These are phyloP conservation scores for Augochlorella aurata DNA, from an alignment of 2,888 invertebrate species.

Conservation along the genomic window DNA sequence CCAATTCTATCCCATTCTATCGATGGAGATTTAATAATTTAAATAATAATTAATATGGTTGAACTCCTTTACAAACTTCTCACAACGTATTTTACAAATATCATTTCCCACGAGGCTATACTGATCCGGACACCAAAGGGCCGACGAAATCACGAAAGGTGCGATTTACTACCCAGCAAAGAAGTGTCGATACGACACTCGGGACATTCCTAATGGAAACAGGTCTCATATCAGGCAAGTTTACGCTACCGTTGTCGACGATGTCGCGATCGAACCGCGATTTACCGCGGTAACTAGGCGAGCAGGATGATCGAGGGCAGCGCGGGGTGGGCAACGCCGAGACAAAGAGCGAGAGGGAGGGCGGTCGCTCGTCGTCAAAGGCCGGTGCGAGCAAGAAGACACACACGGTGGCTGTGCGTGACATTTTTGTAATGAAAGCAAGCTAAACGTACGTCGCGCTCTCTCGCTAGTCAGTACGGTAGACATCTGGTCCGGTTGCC, in stretches of 20 bases:
- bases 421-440: conserved; percentile 82
- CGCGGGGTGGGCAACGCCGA: not conserved
- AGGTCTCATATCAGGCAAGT: too few relatives aligned
- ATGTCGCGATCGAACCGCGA: not conserved
- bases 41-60: too few relatives aligned
- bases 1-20: not conserved
- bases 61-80: too few relatives aligned
- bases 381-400: conserved; percentile 51
- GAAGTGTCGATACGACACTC: too few relatives aligned
- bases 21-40: too few relatives aligned
- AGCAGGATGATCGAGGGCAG: not conserved
- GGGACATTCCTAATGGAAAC: too few relatives aligned
- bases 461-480: conserved; percentile 66
- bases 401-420: conserved; percentile 76
- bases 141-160: too few relatives aligned
- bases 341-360: not conserved
- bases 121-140: too few relatives aligned
- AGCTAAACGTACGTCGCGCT: conserved; percentile 72
- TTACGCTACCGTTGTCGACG: too few relatives aligned
- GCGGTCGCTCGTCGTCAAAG: conserved; percentile 48
- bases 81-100: too few relatives aligned
- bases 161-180: too few relatives aligned
- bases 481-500: conserved; percentile 77
- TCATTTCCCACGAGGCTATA: too few relatives aligned
- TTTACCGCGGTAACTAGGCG: not conserved